Evolutionary conservation across 2,797 vertebrate genomes (phyloP).

Genomic region (Acropternis orthonyx): DNA sequence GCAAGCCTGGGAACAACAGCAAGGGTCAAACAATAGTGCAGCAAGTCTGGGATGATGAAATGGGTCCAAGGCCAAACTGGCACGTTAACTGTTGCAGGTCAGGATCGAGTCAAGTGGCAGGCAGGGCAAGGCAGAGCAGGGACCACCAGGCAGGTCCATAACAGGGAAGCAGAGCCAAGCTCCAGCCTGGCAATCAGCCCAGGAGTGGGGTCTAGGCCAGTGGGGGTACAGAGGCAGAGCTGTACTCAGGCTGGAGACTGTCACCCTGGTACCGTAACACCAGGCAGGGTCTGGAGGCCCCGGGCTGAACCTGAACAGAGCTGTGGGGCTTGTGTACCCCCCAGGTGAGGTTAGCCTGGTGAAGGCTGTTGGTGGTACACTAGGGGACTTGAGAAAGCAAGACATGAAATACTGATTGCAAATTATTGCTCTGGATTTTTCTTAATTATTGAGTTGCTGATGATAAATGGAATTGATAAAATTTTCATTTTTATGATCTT

Average conservation of each 20-base stretch:
- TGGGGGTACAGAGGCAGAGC: not conserved
- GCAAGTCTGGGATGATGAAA: not conserved
- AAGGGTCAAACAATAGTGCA: not conserved
- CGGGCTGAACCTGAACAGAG: not conserved
- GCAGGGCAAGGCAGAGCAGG: not conserved
- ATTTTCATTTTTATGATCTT: not conserved
- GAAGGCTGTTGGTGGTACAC: not conserved
- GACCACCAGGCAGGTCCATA: not conserved
- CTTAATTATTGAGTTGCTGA: not conserved
- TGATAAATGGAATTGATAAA: not conserved
- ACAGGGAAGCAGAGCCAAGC: not conserved
- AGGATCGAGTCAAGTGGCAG: not conserved
- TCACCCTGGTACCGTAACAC: not conserved
- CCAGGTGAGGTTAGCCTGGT: not conserved
- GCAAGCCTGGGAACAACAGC: not conserved
- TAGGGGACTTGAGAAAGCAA: not conserved
- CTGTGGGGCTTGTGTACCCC: not conserved
- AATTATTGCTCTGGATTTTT: not conserved
- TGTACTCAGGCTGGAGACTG: too few relatives aligned
- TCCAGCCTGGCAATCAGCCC: not conserved
- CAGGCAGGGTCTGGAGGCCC: too few relatives aligned
- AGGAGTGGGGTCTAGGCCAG: not conserved
- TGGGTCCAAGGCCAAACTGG: accelerated
- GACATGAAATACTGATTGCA: not conserved
- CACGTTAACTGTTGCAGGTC: not conserved